Base-by-base conservation (phyloP, 1,140 invertebrate species). In the Asbolus verrucosus region DNA sequence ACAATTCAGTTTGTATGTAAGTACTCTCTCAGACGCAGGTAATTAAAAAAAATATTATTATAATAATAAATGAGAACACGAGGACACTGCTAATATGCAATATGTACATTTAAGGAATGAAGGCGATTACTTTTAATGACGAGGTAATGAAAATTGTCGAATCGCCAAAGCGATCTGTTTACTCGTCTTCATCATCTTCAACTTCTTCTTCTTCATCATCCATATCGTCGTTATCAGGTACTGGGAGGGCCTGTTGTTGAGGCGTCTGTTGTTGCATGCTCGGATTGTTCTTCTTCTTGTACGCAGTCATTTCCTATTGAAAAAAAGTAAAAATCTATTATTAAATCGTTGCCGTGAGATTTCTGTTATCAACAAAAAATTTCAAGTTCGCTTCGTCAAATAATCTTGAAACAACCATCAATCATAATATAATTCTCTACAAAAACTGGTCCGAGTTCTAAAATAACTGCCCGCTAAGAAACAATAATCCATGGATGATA, bases 271-370 rank as follows among this genome's bases (percentile, higher is more conserved):
- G 83, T 77, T 73, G 83, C 80, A 75, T 79, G 80, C 72, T 76
- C 72, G 76, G 84, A 83, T 81, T 89, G 86, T 77, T 85, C 81
- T 81, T 90, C 82, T 92, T 92, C 83, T 92, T 93, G 84, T 93
- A 93, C 50, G 90, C 91, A 71, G 90, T 91, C 90, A 92, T 90
- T 83, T 91, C 89, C 89, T 90, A 75, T 16, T 19, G 9, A 39
- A 18, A 27, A 3, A 14, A 11, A 0, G 59, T 9, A 70, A 46
- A 30, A 13, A 18, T 21, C 9, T 1, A 43, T 68, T 68, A 14
- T 60, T 67, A 31, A 82, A 11, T 30, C n/a, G n/a, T n/a, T n/a
- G n/a, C n/a, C n/a, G n/a, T n/a, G n/a, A n/a, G n/a, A n/a, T n/a
- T n/a, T n/a, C n/a, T n/a, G n/a, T n/a, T n/a, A n/a, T n/a, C n/a